These are phyloP conservation scores for Lasioglossum villosulum DNA, from an alignment of 2,888 invertebrate species.

Conservation along the genomic window DNA sequence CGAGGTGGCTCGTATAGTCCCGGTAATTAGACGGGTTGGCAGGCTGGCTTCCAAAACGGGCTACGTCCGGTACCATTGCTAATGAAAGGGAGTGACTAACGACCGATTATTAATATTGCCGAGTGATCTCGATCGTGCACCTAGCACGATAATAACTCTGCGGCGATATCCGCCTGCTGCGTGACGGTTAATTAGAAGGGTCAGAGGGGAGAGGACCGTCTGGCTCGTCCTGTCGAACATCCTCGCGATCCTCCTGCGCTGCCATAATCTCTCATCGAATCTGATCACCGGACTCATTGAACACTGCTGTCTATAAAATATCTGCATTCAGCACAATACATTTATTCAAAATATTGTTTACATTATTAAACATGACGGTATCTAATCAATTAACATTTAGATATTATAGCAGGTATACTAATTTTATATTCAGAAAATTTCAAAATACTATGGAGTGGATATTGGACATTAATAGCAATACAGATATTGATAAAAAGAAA, in stretches of 20 bases:
- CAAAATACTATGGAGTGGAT: no score
- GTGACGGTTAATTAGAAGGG: slow-evolving; percentile 69
- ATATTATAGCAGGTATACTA: no score
- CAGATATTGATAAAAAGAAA: no score
- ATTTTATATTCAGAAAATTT: no score
- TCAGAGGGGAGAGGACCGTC: slow-evolving; percentile 52
- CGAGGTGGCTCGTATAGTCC: slow-evolving; percentile 42
- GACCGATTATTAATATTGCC: slow-evolving; percentile 73
- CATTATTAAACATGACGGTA: no score
- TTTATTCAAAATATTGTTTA: no score
- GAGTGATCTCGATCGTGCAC: slow-evolving; percentile 69
- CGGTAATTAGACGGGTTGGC: slow-evolving; percentile 66
- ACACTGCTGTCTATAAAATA: background rate
- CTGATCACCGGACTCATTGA: background rate
- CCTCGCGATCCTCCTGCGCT: background rate
- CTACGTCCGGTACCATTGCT: slow-evolving; percentile 62
- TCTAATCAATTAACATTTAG: no score
- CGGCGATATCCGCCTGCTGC: slow-evolving; percentile 63
- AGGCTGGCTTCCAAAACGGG: slow-evolving; percentile 68
- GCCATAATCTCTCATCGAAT: background rate
- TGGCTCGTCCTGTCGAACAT: slow-evolving; percentile 19
- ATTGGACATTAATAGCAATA: no score
- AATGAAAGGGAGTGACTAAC: slow-evolving; percentile 72
- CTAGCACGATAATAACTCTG: slow-evolving; percentile 64
- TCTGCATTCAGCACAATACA: no score